These are phyloP conservation scores for Desoria tigrina DNA, from an alignment of 2,888 invertebrate genomes.

Conservation along the genomic window DNA sequence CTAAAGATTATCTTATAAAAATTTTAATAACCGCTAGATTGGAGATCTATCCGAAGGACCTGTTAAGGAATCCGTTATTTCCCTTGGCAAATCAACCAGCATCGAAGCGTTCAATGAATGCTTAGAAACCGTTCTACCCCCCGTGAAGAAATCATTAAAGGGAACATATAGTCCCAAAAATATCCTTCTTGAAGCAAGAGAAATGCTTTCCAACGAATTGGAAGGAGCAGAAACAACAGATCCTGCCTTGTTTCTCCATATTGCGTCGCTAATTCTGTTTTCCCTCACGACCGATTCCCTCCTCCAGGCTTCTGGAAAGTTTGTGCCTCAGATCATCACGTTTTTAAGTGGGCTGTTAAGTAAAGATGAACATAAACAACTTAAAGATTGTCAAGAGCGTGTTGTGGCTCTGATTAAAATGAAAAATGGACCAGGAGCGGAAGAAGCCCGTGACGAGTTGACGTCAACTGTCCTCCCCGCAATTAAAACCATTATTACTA, in stretches of 20 bases:
- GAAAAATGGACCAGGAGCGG: conserved; percentile 58
- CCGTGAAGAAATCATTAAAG: conserved; percentile 41
- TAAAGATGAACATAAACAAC: conserved; percentile 65
- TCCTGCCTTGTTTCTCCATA: conserved; percentile 75
- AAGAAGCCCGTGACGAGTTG: conserved; percentile 61
- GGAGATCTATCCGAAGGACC: conserved; percentile 33
- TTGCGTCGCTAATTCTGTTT: conserved; percentile 76
- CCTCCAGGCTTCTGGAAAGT: conserved; percentile 90
- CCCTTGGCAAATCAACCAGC: conserved; percentile 34
- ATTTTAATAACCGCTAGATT: conserved; percentile 22
- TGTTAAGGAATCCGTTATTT: conserved; percentile 35
- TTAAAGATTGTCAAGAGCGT: conserved; percentile 62
- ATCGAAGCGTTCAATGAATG: conserved; percentile 31
- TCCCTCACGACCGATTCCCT: conserved; percentile 77
- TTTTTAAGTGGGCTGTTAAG: conserved; percentile 72
- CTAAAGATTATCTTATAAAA: not conserved
- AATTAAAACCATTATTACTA: conserved; percentile 62
- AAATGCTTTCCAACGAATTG: conserved; percentile 77
- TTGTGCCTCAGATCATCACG: conserved; percentile 77
- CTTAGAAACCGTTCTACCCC: conserved; percentile 33
- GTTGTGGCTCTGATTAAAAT: conserved; percentile 45
- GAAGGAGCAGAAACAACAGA: conserved; percentile 66
- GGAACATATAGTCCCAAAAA: conserved; percentile 25
- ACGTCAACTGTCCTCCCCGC: conserved; percentile 55
- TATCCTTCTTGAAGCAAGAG: conserved; percentile 59